Evolutionary conservation across 2,888 invertebrate genomes (phyloP).

Genomic region (Incurvaria masculella): DNA sequence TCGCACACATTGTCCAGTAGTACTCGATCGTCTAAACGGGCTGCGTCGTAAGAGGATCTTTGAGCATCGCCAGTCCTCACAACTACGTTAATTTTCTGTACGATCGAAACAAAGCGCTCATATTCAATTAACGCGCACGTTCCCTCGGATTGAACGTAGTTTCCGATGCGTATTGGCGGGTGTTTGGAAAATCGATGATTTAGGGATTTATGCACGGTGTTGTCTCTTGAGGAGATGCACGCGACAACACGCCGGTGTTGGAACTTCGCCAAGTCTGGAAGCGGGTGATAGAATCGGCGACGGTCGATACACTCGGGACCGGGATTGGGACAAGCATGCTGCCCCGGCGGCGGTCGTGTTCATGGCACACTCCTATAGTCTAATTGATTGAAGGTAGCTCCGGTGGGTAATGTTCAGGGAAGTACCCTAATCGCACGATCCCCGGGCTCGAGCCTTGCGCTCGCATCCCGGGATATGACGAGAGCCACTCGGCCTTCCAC

Average conservation of each 20-base stretch:
- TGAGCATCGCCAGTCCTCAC: constrained; percentile 26
- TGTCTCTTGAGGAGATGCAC: background rate
- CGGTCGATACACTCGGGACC: background rate
- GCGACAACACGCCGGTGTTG: background rate
- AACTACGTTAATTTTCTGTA: too few species aligned
- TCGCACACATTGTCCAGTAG: background rate
- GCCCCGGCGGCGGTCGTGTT: background rate
- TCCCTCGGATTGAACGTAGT: too few species aligned
- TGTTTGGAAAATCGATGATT: too few species aligned
- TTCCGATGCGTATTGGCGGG: too few species aligned
- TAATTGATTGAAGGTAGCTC: too few species aligned
- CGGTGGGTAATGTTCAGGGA: too few species aligned
- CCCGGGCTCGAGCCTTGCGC: background rate
- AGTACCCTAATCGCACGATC: background rate
- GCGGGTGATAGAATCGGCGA: background rate
- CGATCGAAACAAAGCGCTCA: too few species aligned
- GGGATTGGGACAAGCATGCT: background rate
- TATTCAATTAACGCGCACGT: too few species aligned
- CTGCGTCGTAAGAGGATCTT: constrained; percentile 10
- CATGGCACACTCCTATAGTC: background rate
- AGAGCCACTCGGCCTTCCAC: background rate
- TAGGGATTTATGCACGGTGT: background rate
- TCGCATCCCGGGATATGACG: background rate
- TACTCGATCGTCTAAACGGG: background rate
- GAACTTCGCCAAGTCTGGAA: background rate